Base-by-base conservation (phyloP, 2,797 vertebrate genomes). In the Melanitta fusca region DNA sequence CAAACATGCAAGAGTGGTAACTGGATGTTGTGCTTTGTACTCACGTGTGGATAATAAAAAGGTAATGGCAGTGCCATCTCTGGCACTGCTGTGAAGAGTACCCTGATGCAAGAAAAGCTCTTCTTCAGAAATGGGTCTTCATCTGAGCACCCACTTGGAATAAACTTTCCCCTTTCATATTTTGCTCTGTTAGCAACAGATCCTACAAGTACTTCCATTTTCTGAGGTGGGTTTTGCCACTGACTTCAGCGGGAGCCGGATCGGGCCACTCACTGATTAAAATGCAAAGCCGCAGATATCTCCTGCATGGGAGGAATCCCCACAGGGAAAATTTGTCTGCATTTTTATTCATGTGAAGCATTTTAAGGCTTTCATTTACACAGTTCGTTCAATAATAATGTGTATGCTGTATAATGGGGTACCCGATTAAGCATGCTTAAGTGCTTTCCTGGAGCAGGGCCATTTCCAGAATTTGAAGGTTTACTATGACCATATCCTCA, bases 311-410 rank as follows among this genome's bases (percentile, higher is more conserved):
- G 95, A 96, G 87, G 91, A 96, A 96, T 80, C 89, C 92, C 91
- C 92, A 88, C 45, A 68, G 96, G 93, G 92, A 94, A 96, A 95
- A 96, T 95, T 74, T 94, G 61, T 91, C 91, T 88, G 80, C 87
- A 84, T 95, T 96, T 96, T 94, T 93, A 94, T 97, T 96, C 95
- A 93, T 72, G 72, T 85, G 87, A 92, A 85, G 75, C 87, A 89
- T 95, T 96, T 97, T 88, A 91, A 93, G 70, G 80, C 81, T 93
- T 95, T 95, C 81, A 93, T 95, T 96, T 95, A 95, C 81, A 85
- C 84, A 95, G 91, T 91, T 92, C 72, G 68, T 88, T 95, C 95
- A 89, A 61, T 92, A 95, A 95, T 86, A 91, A 95, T 4, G 38
- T 83, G 75, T 38, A 71, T 70, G 51, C 61, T 74, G 72, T 74